Conservation (phyloP, 2,888 invertebrate genomes). For the Leucophenga maculata region DNA sequence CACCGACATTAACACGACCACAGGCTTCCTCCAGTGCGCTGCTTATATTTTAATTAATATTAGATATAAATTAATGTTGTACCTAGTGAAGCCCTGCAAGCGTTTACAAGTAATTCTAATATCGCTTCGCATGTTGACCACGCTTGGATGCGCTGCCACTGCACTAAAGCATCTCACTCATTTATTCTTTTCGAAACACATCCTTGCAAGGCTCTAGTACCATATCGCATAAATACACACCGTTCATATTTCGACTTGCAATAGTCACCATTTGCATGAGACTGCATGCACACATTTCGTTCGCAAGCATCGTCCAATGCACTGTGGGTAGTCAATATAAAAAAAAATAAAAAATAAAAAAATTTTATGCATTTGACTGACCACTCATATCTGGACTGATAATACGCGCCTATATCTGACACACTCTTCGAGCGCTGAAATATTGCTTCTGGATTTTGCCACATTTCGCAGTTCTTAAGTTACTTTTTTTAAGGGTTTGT, state of each 20-base stretch:
- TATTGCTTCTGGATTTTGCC: neutral
- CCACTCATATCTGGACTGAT: conserved; percentile 11
- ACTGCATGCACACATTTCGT: neutral
- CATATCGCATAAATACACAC: too few species aligned
- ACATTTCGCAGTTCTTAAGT: neutral
- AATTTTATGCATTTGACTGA: neutral
- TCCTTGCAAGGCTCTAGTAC: too few species aligned
- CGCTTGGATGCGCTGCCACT: too few species aligned
- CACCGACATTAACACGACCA: neutral
- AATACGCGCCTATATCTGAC: neutral
- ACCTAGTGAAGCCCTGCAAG: too few species aligned
- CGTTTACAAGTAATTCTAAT: too few species aligned
- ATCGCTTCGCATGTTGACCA: too few species aligned
- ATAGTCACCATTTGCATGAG: neutral
- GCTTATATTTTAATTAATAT: too few species aligned
- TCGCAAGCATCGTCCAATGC: neutral
- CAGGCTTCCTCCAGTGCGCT: neutral
- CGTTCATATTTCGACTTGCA: too few species aligned
- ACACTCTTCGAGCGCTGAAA: neutral
- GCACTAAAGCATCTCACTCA: too few species aligned
- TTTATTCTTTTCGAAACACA: too few species aligned
- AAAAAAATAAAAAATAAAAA: too few species aligned
- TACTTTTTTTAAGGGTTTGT: neutral
- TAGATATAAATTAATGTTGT: too few species aligned
- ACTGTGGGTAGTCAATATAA: neutral